Evolutionary conservation across 2,888 invertebrate species (phyloP), one percentile per base, ranked within the genome.

Genomic region (Spilosoma lubricipeda): DNA sequence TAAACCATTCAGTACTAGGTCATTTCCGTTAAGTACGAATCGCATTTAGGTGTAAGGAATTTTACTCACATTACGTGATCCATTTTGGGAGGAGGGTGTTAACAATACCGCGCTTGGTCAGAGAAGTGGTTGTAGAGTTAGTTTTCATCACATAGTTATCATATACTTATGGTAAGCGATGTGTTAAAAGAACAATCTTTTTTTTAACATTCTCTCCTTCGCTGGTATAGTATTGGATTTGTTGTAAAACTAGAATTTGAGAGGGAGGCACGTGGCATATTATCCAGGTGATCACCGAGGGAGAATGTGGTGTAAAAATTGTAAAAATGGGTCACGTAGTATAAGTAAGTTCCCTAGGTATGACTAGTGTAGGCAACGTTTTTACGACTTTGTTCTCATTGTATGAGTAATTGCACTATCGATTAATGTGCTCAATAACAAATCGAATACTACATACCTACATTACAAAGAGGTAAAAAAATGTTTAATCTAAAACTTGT

Each of bases 381-480:
- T 36, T 66, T 66, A 66, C 66, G 63, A 63, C 63, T 63, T 63
- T 30, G 69, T 69, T 56, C 76, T 75, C 80, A 73, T 71, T 72
- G 75, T 63, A 63, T 63, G 79, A 84, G 79, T 79, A 18, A 67
- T 67, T 67, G 67, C 27, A 42, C 42, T 67, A 42, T 67, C 42
- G 67, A 67, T 67, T 45, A 18, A 63, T 63, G 30, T n/a, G 30
- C 18, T 63, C 63, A 63, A 27, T 63, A 63, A 27, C 27, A 15
- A 18, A 63, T 63, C 30, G 5, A 63, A 7, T 15, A 63, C 63
- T 30, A 30, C 63, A 30, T 63, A 27, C 0, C 0, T 18, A n/a
- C n/a, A n/a, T 63, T 18, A 63, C 18, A 63, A 63, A 27, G 27
- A 63, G 4, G 30, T 27, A 63, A 30, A 30, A 59, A 13, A 27